Conservation (phyloP, 2,113 vertebrate genomes). For the Eulemur rufifrons region DNA sequence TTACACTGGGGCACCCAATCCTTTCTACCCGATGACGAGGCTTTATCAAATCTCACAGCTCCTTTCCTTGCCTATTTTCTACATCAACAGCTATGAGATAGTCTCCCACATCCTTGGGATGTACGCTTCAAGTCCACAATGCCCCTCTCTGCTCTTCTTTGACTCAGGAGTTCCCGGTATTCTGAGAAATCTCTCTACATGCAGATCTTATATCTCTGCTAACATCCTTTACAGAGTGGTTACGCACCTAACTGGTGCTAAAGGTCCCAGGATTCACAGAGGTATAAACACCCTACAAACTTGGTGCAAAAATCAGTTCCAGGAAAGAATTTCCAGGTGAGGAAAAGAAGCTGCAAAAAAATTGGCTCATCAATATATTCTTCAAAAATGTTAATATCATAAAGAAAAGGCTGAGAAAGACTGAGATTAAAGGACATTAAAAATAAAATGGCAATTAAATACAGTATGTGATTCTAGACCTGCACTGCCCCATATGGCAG, state of each 20-base stretch:
- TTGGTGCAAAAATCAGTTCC: background rate
- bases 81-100: background rate
- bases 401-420: background rate
- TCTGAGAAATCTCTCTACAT: background rate
- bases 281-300: background rate
- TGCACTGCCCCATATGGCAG: background rate
- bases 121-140: background rate
- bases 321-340: background rate
- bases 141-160: background rate
- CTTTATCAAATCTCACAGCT: background rate
- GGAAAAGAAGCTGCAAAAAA: background rate
- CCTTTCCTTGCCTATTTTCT: background rate
- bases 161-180: background rate
- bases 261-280: background rate
- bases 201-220: background rate
- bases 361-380: background rate
- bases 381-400: background rate
- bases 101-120: background rate
- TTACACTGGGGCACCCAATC: rapidly evolving
- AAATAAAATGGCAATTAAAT: background rate
- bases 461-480: background rate
- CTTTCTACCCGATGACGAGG: background rate
- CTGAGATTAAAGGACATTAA: background rate
- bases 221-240: background rate
- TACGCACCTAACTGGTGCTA: background rate